These are phyloP conservation scores for Eupithecia centaureata DNA, from an alignment of 2,888 invertebrate genomes.

Conservation along the genomic window DNA sequence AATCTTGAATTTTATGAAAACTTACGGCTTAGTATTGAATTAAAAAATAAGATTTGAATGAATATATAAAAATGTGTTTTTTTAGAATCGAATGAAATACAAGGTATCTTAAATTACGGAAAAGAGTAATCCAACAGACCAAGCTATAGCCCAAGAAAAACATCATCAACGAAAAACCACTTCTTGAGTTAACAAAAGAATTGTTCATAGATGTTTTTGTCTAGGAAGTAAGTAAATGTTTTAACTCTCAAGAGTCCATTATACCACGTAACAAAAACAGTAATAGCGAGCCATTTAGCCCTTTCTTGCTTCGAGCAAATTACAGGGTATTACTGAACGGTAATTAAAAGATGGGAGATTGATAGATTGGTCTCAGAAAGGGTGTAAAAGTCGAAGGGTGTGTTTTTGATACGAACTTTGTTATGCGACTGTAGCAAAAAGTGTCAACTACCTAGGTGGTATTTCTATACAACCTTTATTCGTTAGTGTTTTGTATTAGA, in stretches of 20 bases:
- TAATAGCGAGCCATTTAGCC: conserved; percentile 30
- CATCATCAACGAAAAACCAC: not conserved
- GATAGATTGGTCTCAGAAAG: conserved; percentile 29
- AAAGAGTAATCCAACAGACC: not conserved
- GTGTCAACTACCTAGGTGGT: not conserved
- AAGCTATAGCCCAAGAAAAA: not conserved
- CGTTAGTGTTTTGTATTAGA: too few species aligned
- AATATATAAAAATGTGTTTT: too few species aligned
- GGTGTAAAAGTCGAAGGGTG: conserved; percentile 14
- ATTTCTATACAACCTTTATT: too few species aligned
- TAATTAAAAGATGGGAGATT: conserved; percentile 26
- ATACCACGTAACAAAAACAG: conserved; percentile 27
- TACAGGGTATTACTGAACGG: conserved; percentile 31
- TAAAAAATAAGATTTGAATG: too few species aligned
- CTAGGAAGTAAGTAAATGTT: not conserved
- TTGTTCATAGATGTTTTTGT: too few species aligned
- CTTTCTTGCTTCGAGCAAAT: conserved; percentile 30
- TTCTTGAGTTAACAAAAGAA: not conserved
- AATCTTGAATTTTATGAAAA: too few species aligned
- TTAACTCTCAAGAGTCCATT: conserved; percentile 11
- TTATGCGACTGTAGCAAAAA: not conserved
- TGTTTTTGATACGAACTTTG: conserved; percentile 8
- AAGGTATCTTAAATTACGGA: not conserved
- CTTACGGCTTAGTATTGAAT: too few species aligned
- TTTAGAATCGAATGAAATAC: too few species aligned